Base-by-base conservation (phyloP, 2,113 vertebrate genomes). In the Pseudopipra pipra region DNA sequence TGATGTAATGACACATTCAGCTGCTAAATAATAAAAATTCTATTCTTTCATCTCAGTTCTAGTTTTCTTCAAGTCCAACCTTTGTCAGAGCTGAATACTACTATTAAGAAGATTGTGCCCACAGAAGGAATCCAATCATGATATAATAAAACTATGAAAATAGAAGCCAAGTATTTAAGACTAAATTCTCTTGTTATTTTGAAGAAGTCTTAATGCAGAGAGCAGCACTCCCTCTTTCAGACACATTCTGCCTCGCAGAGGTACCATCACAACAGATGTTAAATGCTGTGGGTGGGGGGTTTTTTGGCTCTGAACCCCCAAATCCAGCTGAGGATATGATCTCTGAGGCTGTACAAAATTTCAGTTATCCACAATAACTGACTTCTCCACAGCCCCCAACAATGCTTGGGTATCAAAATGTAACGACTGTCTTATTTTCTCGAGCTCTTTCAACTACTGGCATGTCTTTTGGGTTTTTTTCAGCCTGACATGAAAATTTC, bases 11-110 rank as follows among this genome's bases (percentile, higher is more conserved):
- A 96, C 95, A 96, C 81, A 94, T 92, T 94, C 92, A 93, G 90
- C 93, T 93, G 94, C 71, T 97, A 93, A 97, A 97, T 95, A 95
- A 97, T 86, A 95, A 91, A 95, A 95, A 93, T 67, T 87, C 85
- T 86, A 39, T 77, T 95, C 87, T 95, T 97, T 91, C 88, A 84
- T 76, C 68, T 90, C 72, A 63, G 82, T 41, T 93, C 65, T 12
- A 28, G 73, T 35, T 96, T 87, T 91, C 54, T 62, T 59, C 56
- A 54, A 35, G 61, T 58, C 75, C 82, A 95, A 97, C 95, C 95
- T 98, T 92, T 96, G 85, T 91, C 95, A 92, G 85, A 77, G 85
- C 96, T 91, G 95, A 97, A 66, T 58, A 85, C 73, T 4, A 51
- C 82, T 70, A 87, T 95, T 93, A 94, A 90, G 90, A 86, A 91